These are phyloP conservation scores for Rhinoderma darwinii DNA, from an alignment of 2,113 vertebrate genomes.

Conservation along the genomic window DNA sequence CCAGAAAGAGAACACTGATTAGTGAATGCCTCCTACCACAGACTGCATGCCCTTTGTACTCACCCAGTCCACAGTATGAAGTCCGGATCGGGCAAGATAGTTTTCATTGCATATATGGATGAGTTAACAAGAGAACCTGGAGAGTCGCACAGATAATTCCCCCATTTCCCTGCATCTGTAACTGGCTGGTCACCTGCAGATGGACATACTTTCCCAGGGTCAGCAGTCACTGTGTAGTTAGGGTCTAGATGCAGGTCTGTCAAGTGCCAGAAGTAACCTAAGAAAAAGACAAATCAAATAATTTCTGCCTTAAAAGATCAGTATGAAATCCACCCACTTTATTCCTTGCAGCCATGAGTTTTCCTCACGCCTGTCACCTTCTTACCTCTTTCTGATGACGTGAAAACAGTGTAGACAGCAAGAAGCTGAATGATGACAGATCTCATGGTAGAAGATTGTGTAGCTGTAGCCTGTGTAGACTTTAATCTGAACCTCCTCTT, in stretches of 20 bases:
- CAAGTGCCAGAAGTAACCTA: conserved; percentile 91
- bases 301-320: neutral
- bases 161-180: conserved; percentile 78
- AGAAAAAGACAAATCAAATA: neutral
- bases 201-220: conserved; percentile 75
- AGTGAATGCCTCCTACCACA: neutral
- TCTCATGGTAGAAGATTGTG: conserved; percentile 15
- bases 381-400: conserved; percentile 38
- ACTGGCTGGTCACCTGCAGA: conserved; percentile 78
- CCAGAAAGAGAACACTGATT: neutral
- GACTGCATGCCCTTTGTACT: conserved; percentile 50
- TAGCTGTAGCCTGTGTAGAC: too few species aligned
- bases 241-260: conserved; percentile 90
- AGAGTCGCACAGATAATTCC: conserved; percentile 87
- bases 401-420: neutral
- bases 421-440: conserved; percentile 18
- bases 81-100: conserved; percentile 78
- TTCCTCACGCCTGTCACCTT: neutral
- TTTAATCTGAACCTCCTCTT: neutral
- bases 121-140: conserved; percentile 85
- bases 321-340: neutral
- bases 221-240: conserved; percentile 71
- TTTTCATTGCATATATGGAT: conserved; percentile 80
- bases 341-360: neutral
- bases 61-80: conserved; percentile 98